Base-by-base conservation (phyloP, 2,113 vertebrate genomes). In the Capreolus pygargus region DNA sequence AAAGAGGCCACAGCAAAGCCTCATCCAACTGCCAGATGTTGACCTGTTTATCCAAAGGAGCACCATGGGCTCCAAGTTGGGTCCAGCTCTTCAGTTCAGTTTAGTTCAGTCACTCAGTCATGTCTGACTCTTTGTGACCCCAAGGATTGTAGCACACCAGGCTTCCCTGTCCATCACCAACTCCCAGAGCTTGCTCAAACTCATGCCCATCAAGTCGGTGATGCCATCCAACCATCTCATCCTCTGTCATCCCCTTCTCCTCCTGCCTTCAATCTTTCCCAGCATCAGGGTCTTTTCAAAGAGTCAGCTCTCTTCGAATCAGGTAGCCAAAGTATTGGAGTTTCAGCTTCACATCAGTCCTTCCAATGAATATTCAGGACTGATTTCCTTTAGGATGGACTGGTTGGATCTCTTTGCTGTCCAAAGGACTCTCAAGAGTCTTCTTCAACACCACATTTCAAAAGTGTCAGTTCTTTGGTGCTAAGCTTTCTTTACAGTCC, bases 401-500 rank as follows among this genome's bases (percentile, higher is more conserved):
- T 70, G 10, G 67, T 39, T 70, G 19, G 5, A 39, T 70, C 19
- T 12, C 19, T 1, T 70, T 70, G 67, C n/a, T 12, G n/a, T 39
- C 67, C n/a, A 70, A 70, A n/a, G 21, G 67, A 12, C 67, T 70
- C n/a, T 70, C 67, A 70, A 39, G 67, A 70, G 67, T 70, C n/a
- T 70, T 70, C 17, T 36, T n/a, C 67, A 70, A 70, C 19, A 70
- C 67, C 19, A 70, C 67, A 70, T 0, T 70, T 70, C 19, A 70
- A 70, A 70, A 70, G 10, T 0, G 0, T 70, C n/a, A 39, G n/a
- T 23, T 70, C 19, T 39, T 39, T 21, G 5, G 19, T 0, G 0
- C 67, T 70, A n/a, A 70, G 10, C 67, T 23, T 70, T 70, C 11
- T 70, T 70, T 70, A 70, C 36, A 70, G n/a, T 70, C 67, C 19